phyloP scores from a whole-genome alignment of 2,888 invertebrate genomes.

The Epinotia nisella region DNA sequence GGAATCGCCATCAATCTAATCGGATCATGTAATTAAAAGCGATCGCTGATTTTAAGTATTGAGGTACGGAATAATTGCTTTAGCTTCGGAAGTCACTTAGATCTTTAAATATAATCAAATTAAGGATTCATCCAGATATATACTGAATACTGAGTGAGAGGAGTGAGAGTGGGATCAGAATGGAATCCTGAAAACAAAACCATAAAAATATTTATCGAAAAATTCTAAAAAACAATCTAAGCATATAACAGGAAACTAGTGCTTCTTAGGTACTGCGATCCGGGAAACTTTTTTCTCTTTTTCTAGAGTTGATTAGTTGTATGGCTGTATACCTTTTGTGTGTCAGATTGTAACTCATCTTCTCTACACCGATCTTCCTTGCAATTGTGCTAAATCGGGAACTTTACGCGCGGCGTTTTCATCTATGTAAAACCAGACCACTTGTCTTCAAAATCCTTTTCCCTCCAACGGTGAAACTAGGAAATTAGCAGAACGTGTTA shows the following conservation, averaged over 20 bases:
- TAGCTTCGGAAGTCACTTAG: background rate
- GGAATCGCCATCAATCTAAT: background rate
- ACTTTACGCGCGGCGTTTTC: too few relatives aligned
- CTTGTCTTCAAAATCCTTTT: conserved; percentile 21
- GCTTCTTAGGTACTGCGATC: too few relatives aligned
- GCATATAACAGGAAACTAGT: too few relatives aligned
- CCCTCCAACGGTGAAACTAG: conserved; percentile 25
- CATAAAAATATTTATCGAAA: too few relatives aligned
- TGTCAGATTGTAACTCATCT: too few relatives aligned
- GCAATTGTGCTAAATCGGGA: background rate
- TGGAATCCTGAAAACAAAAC: too few relatives aligned
- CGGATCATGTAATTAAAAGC: background rate
- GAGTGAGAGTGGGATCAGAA: background rate
- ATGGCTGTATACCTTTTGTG: too few relatives aligned
- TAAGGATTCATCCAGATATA: background rate
- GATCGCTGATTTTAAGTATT: background rate
- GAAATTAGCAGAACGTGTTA: conserved; percentile 40
- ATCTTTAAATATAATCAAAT: background rate
- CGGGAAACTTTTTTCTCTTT: too few relatives aligned
- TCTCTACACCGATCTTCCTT: too few relatives aligned
- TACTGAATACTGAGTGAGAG: background rate
- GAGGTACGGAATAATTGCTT: background rate
- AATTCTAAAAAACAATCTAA: too few relatives aligned
- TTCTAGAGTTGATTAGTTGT: too few relatives aligned
- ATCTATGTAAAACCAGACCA: background rate